Base-by-base conservation (phyloP, 1,140 invertebrate species). In the Littorina saxatilis region DNA sequence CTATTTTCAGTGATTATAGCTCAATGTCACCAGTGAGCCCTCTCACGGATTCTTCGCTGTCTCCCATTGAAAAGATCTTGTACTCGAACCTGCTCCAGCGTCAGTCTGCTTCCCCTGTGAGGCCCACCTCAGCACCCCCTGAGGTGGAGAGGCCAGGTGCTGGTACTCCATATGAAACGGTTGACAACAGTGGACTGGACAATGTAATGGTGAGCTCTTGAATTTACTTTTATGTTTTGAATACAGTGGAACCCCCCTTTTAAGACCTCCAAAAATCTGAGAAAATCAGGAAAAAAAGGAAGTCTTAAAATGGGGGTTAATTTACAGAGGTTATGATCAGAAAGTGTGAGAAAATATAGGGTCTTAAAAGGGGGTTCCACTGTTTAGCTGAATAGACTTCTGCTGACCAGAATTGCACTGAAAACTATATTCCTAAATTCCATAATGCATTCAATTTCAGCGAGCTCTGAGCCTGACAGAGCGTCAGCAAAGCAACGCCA, bases 11-110 rank as follows among this genome's bases (percentile, higher is more conserved):
- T 70, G 77, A 75, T 52, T 83, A 74, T 32, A 50, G 40, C 17
- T 55, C 52, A 9, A 47, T 80, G 63, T 78, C 87, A 15, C 85
- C 88, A 15, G 55, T 83, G 35, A 90, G 87, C 72, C 86, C 89
- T 4, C 77, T 85, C 17, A 83, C 82, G 27, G 87, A 88, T 50
- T 77, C 83, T 7, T 85, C 85, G 2, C 76, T 89, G 17, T 91
- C 90, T 27, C 89, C 90, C 1, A 85, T 91, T 43, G 90, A 91
- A 74, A 88, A 90, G 72, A 87, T 90, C 75, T 84, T 91, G 15
- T 88, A 89, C 78, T 88, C 87, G 20, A 88, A 87, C 47, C 80
- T 90, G 35, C 83, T 90, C 84, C 82, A 81, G 0, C 72, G 74
- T 1, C 83, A 85, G 55, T 63, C 76, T 15, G 76, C 76, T 1